Base-by-base conservation (phyloP, 2,888 invertebrate genomes). In the Halictus ligatus region DNA sequence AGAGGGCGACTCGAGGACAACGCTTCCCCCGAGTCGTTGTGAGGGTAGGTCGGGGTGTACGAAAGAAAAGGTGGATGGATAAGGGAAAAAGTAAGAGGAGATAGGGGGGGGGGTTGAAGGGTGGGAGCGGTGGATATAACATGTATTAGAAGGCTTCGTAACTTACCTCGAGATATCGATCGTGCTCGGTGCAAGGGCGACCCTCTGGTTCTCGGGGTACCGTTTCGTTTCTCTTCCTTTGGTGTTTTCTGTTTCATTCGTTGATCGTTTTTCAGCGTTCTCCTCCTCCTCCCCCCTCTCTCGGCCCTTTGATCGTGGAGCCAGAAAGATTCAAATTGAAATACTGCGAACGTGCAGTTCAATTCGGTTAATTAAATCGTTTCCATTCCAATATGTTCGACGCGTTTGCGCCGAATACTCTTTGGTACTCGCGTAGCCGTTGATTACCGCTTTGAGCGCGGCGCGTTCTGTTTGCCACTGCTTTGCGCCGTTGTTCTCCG, bases 31-130 rank as follows among this genome's bases (percentile, higher is more conserved):
- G 67, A 18, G 78, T 82, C 54, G 73, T 50, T 50, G 78, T 80
- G 72, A 81, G 79, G 80, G 76, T 82, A 80, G 84, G 81, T 88
- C 85, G 73, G 25, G 88, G 64, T 35, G 72, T 73, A 75, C 29
- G 72, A 60, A 60, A 64, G 64, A 54, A 54, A 15, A 64, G 60
- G 18, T 35, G 35, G 75, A 73, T 21, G 69, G 74, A 21, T 25
- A 75, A 72, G 18, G 80, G 60, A 72, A 69, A 67, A 58, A 74
- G 77, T 69, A 54, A 50, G 67, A 40, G 29, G 29, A n/a, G 73
- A 2, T 7, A 12, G 21, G 7, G 3, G 58, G 46, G 43, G 78
- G 13, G 40, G n/a, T 35, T 4, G 35, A 35, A 76, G 43, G 29
- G 64, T n/a, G 73, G 46, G 76, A 67, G 15, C 69, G 35, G 1